Base-by-base conservation (phyloP, 2,888 invertebrate species). In the Anaspis maculata region DNA sequence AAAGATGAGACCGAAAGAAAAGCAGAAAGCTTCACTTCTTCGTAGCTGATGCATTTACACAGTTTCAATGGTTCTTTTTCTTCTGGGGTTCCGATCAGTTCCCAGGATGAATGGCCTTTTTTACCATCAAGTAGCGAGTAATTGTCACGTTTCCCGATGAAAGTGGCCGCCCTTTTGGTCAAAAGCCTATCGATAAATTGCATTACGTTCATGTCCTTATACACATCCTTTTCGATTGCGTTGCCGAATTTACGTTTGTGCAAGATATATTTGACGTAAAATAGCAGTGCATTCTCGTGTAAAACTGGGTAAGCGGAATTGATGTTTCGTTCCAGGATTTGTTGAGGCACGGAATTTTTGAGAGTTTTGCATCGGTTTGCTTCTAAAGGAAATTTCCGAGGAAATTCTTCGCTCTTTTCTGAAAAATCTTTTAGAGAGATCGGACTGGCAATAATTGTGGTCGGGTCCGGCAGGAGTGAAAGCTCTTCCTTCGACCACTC, bases 291-390 rank as follows among this genome's bases (percentile, higher is more conserved):
- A 29, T 76, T 69, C 52, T 82, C 82, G 45, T 83, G 83, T 40
- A 83, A 67, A 2, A 83, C 42, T 0, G 83, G 81, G 56, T 83
- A 83, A 74, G 2, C 75, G 0, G 79, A 79, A 1, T 65, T 64
- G 23, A 72, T 68, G 43, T 73, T 72, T 37, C 56, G 62, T 38
- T 52, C 50, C 13, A 61, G 41, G 28, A 43, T 42, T 12, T 46
- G n/a, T n/a, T n/a, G n/a, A n/a, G n/a, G n/a, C n/a, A n/a, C n/a
- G n/a, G n/a, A n/a, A n/a, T n/a, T n/a, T n/a, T n/a, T n/a, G n/a
- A n/a, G n/a, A n/a, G n/a, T n/a, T n/a, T n/a, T n/a, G n/a, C n/a
- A n/a, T n/a, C n/a, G n/a, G n/a, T n/a, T n/a, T n/a, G n/a, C n/a
- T n/a, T n/a, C n/a, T n/a, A n/a, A n/a, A n/a, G n/a, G n/a, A n/a